Conservation (phyloP, 1,140 invertebrate genomes). For the Temnothorax longispinosus region DNA sequence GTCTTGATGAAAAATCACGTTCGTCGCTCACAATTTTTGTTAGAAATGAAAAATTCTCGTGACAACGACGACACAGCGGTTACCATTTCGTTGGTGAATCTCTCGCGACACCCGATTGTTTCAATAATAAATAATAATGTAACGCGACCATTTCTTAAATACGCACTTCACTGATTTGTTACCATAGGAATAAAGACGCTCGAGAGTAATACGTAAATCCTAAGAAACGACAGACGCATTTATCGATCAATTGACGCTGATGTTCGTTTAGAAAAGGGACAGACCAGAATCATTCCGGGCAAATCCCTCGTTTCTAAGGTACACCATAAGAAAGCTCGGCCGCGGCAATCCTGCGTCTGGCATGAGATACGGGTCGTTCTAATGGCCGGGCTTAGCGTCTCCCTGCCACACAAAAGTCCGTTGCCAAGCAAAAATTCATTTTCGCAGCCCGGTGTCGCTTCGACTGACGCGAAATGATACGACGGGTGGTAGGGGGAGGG, state of each 20-base stretch:
- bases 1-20: neutral
- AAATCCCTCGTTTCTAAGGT: constrained; percentile 14
- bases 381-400: constrained; percentile 47
- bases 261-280: neutral
- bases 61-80: neutral
- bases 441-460: constrained; percentile 13
- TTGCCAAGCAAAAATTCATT: constrained; percentile 55
- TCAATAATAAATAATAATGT: neutral
- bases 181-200: neutral
- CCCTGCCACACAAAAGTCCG: constrained; percentile 23
- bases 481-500: neutral
- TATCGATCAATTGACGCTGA: neutral
- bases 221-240: neutral
- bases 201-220: neutral
- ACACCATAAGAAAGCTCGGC: constrained; percentile 30
- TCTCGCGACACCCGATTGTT: neutral
- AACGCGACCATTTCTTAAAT: neutral
- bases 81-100: neutral
- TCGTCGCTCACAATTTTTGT: neutral
- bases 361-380: constrained; percentile 39
- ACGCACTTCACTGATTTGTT: neutral
- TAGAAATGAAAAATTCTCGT: neutral
- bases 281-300: neutral
- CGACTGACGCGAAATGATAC: constrained; percentile 50
- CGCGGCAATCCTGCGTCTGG: constrained; percentile 20